A percentile compares a stretch with the other conserved stretches of the same genome.
Conservation (phyloP, 2,797 vertebrate genomes). For the Danio kyathit region DNA sequence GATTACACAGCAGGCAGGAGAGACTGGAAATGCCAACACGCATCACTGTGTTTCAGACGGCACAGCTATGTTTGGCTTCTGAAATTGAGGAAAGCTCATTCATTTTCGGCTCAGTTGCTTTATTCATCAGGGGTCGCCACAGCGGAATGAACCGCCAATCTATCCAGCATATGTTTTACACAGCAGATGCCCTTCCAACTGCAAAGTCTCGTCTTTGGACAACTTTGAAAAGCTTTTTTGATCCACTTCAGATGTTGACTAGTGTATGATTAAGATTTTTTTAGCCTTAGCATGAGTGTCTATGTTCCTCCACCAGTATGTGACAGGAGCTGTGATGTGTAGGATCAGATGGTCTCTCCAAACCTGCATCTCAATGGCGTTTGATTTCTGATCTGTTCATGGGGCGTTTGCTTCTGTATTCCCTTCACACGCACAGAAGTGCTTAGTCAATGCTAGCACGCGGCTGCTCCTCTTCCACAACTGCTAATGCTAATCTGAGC, state of each 20-base stretch:
- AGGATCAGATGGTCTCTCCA: slow-evolving; percentile 2
- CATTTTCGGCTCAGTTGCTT: too few relatives aligned
- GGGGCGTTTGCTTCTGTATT: slow-evolving; percentile 12
- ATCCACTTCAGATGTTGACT: too few relatives aligned
- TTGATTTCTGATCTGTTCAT: slow-evolving; percentile 21
- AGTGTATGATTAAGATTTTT: too few relatives aligned
- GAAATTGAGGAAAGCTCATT: too few relatives aligned
- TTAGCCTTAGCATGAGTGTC: too few relatives aligned
- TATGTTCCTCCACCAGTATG: too few relatives aligned
- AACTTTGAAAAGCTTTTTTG: too few relatives aligned
- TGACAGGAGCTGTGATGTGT: neutral
- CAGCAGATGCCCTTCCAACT: too few relatives aligned
- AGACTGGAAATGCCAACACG: neutral
- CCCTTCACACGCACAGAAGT: slow-evolving; percentile 32
- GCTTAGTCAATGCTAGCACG: slow-evolving; percentile 40
- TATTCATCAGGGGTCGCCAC: too few relatives aligned
- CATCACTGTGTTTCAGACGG: neutral
- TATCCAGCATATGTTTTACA: too few relatives aligned
- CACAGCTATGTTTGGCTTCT: neutral
- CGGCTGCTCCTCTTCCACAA: slow-evolving; percentile 14
- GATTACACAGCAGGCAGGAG: neutral
- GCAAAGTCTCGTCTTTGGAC: too few relatives aligned
- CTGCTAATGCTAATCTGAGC: slow-evolving; percentile 49
- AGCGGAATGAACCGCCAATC: too few relatives aligned
- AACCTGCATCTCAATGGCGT: slow-evolving; percentile 26